Evolutionary conservation across 1,140 invertebrate genomes (phyloP), one percentile per base, ranked within the genome.

Genomic region (Zaprionus camerounensis): DNA sequence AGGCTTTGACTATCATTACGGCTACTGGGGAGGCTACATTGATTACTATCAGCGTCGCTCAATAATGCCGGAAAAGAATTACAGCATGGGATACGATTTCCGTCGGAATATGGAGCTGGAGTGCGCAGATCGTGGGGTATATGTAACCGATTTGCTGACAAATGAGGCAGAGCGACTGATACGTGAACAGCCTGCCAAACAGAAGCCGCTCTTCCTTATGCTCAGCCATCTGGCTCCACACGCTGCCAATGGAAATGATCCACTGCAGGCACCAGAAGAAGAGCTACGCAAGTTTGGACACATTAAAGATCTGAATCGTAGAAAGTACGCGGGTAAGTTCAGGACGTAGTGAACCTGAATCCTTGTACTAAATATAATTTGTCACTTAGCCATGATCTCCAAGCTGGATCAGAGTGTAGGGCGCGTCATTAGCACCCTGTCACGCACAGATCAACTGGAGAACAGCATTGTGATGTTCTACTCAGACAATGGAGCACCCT

Each of bases 401-500:
- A 96, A 96, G 85, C 91, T 98, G 36, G 98, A 99, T 92, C 95
- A 97, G 72, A 96, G 97, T 66, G 95, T 99, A 1, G 97, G 97
- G 0, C 93, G 95, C 36, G 95, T 98, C 5, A 94, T 96, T n/a
- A 85, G 94, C 26, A 95, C 96, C 4, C 92, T 99, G n/a, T 90
- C 94, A 28, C 92, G 94, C 13, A 94, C 94, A 58, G 92, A 94
- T 1, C 96, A 97, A 94, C 87, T 98, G 7, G 93, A 96, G 9
- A 95, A 97, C 86, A 95, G 95, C 7, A 94, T 97, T 15, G 94
- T 97, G 7, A 85, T 97, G 3, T 97, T 97, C 79, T 94, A 95
- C 41, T 94, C 95, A 2, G 97, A 97, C 77, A 96, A 96, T 82
- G 97, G 97, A 1, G 97, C 96, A 1, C 95, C 96, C 17, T 96